These are phyloP conservation scores for Micromys minutus DNA, from an alignment of 2,113 vertebrate species.

Conservation along the genomic window DNA sequence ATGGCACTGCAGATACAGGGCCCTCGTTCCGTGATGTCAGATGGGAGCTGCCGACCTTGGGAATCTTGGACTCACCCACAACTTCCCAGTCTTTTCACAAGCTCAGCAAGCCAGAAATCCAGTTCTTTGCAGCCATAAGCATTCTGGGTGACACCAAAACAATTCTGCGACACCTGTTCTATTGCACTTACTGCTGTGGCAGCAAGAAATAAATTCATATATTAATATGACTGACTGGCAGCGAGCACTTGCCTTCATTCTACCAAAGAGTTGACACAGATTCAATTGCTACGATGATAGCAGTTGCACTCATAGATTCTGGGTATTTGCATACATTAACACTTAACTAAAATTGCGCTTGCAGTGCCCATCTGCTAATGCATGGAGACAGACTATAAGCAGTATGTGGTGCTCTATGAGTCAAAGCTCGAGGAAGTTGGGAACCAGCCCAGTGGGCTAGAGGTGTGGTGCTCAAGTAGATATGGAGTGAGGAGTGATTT, in stretches of 20 bases:
- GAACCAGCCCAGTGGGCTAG: neutral
- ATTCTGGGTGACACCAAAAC: neutral
- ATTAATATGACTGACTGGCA: neutral
- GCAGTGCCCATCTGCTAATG: neutral
- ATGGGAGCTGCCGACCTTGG: neutral
- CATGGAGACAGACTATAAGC: neutral
- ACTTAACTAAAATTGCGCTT: neutral
- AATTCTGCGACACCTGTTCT: neutral
- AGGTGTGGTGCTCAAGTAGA: neutral
- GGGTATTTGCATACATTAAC: neutral
- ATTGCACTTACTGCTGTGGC: neutral
- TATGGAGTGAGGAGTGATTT: neutral
- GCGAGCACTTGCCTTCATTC: conserved; percentile 8
- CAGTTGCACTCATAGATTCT: neutral
- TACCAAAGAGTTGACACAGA: neutral
- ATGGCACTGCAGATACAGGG: neutral
- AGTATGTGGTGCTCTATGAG: neutral
- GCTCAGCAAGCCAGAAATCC: neutral
- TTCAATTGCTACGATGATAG: neutral
- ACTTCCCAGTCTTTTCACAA: neutral
- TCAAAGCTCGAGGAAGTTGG: neutral
- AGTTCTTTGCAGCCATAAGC: neutral
- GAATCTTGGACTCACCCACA: neutral
- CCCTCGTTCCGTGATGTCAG: neutral
- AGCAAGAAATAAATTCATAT: neutral